phyloP scores from a whole-genome alignment of 2,797 vertebrate genomes.

The Thripadectes ignobilis region DNA sequence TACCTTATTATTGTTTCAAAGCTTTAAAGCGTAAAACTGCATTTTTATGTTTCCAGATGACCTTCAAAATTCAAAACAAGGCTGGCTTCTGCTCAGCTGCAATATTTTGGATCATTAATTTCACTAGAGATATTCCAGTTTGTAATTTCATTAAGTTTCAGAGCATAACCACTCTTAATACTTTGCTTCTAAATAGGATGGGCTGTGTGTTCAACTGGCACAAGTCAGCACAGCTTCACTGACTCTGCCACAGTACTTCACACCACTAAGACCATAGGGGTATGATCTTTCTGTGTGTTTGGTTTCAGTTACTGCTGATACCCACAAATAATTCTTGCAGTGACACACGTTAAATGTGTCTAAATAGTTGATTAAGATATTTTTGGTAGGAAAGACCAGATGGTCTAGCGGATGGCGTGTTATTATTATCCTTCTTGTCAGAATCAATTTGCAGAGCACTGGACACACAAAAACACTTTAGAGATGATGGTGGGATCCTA shows the following conservation, averaged over 20 bases:
- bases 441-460: neutral
- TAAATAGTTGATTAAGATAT: conserved; percentile 63
- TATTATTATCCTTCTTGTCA: neutral
- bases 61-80: conserved; percentile 75
- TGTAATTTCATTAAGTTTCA: conserved; percentile 80
- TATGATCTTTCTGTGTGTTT: conserved; percentile 16
- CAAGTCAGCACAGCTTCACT: neutral
- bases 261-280: neutral
- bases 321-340: conserved; percentile 43
- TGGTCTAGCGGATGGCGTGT: neutral
- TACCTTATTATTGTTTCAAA: conserved; percentile 68
- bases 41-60: conserved; percentile 74
- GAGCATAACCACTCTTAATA: conserved; percentile 69
- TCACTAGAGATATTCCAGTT: conserved; percentile 68
- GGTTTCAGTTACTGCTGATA: conserved; percentile 30
- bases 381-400: conserved; percentile 28
- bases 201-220: neutral
- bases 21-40: conserved; percentile 69
- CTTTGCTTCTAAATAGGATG: conserved; percentile 68
- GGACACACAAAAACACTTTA: neutral
- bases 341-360: conserved; percentile 46
- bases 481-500: neutral
- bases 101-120: conserved; percentile 82
- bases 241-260: neutral
- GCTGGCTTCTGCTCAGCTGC: conserved; percentile 67